Percentiles rank a stretch among this genome's conserved stretches.
phyloP scores from a whole-genome alignment of 23 tunicate genomes.

The Halocynthia aurantium region DNA sequence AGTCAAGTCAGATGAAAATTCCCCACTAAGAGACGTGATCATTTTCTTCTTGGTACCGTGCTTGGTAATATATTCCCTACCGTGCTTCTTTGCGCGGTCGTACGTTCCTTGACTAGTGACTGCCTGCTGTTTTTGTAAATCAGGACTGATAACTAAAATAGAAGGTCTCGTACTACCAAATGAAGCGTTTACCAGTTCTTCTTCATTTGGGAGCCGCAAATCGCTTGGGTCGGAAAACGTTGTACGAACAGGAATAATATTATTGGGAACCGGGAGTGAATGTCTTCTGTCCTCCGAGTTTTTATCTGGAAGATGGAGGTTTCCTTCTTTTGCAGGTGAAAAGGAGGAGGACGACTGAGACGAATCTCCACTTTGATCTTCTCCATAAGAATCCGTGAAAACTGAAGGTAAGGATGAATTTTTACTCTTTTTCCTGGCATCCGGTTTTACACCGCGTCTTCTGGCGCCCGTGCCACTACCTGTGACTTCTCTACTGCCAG shows the following conservation, averaged over 20 bases:
- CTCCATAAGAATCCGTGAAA: background rate
- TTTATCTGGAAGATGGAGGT: background rate
- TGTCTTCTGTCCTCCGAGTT: conserved; percentile 23
- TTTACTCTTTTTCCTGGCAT: background rate
- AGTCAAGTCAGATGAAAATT: background rate
- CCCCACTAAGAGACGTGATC: background rate
- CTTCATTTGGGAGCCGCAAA: background rate
- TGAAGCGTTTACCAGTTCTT: background rate
- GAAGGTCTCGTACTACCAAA: background rate
- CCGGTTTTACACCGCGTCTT: background rate
- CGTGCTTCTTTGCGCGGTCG: background rate
- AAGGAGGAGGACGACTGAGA: conserved; percentile 17
- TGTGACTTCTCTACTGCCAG: background rate
- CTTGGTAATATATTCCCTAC: background rate
- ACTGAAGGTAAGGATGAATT: conserved; percentile 3
- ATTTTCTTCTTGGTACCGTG: background rate
- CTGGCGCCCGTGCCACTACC: background rate
- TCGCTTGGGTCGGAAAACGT: conserved; percentile 25
- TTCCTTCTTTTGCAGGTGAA: conserved; percentile 1
- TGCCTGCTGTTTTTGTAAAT: background rate
- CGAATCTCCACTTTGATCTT: background rate
- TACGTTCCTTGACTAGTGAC: conserved; percentile 3
- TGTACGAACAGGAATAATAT: conserved; percentile 1
- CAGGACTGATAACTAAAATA: background rate
- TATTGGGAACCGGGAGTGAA: conserved; percentile 34